These are phyloP conservation scores for Amphiura filiformis DNA, from an alignment of 35 echinoderm and acorn worm genomes.

Conservation along the genomic window DNA sequence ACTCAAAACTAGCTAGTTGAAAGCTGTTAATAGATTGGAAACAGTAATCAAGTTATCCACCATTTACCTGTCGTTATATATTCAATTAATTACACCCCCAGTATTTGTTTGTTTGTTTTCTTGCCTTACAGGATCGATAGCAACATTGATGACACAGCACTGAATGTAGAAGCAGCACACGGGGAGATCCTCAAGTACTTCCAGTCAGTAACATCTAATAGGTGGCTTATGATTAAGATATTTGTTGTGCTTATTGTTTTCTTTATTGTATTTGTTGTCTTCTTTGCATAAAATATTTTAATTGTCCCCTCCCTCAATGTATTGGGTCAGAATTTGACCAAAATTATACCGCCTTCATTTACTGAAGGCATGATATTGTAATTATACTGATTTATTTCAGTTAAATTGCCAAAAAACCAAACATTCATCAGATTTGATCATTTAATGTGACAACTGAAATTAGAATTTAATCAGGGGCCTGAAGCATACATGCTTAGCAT, in stretches of 20 bases:
- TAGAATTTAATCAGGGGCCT: too few species aligned
- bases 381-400: too few species aligned
- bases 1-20: too few species aligned
- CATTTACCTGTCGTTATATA: too few species aligned
- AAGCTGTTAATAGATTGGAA: too few species aligned
- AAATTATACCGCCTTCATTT: background rate
- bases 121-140: slow-evolving; percentile 75
- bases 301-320: background rate
- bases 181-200: slow-evolving; percentile 98
- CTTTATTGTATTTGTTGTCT: slow-evolving; percentile 98
- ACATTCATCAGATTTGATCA: too few species aligned
- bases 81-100: too few species aligned
- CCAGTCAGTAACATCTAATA: slow-evolving; percentile 98
- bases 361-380: too few species aligned
- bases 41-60: too few species aligned
- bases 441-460: too few species aligned
- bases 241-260: slow-evolving; percentile 99
- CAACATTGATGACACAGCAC: slow-evolving; percentile 88
- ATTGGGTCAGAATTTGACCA: background rate
- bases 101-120: slow-evolving; percentile 1
- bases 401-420: too few species aligned
- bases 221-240: slow-evolving; percentile 99
- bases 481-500: too few species aligned
- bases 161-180: slow-evolving; percentile 95
- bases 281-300: slow-evolving; percentile 67